Conservation (phyloP, 2,113 vertebrate species). For the Rhegmatorhina hoffmannsi region DNA sequence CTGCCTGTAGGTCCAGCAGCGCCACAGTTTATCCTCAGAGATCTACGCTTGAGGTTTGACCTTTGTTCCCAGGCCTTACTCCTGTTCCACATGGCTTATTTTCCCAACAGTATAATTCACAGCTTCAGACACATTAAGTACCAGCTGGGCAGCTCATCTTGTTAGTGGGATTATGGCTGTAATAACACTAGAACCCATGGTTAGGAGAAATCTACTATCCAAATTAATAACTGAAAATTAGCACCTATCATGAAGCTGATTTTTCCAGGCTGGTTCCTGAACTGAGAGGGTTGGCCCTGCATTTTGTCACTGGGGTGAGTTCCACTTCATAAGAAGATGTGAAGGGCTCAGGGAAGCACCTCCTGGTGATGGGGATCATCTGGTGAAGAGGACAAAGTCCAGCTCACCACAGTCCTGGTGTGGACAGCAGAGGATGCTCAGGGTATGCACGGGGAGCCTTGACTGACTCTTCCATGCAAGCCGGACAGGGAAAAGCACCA, state of each 20-base stretch:
- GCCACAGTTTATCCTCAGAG: background rate
- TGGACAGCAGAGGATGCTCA: background rate
- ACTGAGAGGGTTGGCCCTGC: background rate
- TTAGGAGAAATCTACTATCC: background rate
- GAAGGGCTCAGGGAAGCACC: background rate
- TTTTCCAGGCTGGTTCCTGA: background rate
- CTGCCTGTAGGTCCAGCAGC: background rate
- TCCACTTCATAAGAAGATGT: background rate
- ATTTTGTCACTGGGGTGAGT: background rate
- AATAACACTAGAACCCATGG: background rate
- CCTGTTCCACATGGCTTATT: background rate
- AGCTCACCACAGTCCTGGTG: background rate
- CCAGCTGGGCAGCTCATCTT: slow-evolving; percentile 20
- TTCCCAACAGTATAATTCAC: slow-evolving; percentile 11
- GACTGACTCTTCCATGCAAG: background rate
- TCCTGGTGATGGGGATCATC: background rate
- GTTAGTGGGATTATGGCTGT: background rate
- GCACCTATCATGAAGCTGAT: background rate
- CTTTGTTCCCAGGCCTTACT: background rate
- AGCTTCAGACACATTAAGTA: background rate
- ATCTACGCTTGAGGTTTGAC: background rate
- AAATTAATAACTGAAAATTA: slow-evolving; percentile 12
- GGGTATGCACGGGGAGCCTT: background rate
- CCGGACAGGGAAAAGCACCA: background rate
- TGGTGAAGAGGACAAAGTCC: background rate